Conservation (phyloP, 2,113 vertebrate species). For the Acrocephalus arundinaceus region DNA sequence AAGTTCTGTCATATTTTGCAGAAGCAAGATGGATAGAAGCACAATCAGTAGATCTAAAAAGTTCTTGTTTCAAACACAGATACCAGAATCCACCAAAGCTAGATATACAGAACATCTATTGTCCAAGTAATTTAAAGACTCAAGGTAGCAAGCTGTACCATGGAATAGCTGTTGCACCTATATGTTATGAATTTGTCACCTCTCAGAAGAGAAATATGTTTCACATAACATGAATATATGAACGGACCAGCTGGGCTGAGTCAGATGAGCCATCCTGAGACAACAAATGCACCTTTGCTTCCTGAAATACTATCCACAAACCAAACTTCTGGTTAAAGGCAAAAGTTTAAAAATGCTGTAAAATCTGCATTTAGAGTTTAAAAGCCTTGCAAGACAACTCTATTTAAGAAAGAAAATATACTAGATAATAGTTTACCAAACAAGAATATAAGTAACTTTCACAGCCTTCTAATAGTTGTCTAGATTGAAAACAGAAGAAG, state of each 20-base stretch:
- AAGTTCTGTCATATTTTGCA: neutral
- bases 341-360: neutral
- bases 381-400: neutral
- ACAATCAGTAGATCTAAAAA: rapidly evolving
- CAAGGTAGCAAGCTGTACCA: neutral
- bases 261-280: neutral
- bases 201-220: neutral
- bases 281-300: neutral
- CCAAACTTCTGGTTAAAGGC: neutral
- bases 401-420: neutral
- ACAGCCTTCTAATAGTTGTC: neutral
- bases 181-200: rapidly evolving
- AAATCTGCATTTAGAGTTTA: neutral
- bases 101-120: neutral
- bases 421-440: neutral
- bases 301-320: neutral
- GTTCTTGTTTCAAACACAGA: neutral
- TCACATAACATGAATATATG: neutral
- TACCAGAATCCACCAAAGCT: neutral
- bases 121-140: neutral
- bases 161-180: neutral
- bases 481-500: neutral
- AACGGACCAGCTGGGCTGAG: neutral
- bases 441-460: neutral
- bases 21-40: neutral